These are phyloP conservation scores for Phasia obesa DNA, from an alignment of 2,888 invertebrate genomes.

Conservation along the genomic window DNA sequence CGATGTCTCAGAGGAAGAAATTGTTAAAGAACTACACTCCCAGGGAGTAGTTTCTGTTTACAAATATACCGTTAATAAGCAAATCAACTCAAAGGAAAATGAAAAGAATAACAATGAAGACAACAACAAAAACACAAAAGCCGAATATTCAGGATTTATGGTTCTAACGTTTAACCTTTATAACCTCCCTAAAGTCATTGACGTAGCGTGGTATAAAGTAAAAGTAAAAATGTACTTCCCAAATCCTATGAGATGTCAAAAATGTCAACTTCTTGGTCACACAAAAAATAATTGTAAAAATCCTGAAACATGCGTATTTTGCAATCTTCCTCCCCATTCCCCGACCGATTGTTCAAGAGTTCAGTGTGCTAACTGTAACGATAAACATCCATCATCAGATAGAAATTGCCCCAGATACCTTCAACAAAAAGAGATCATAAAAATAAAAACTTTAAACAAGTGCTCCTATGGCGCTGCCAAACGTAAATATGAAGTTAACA, in stretches of 20 bases:
- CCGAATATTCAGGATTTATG: slow-evolving; percentile 11
- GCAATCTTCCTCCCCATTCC: slow-evolving; percentile 4
- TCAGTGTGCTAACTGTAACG: slow-evolving; percentile 18
- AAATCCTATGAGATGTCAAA: slow-evolving; percentile 47
- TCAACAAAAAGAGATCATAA: slow-evolving; percentile 26
- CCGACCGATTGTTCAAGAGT: neutral
- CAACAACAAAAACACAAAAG: too few relatives aligned
- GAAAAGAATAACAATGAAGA: too few relatives aligned
- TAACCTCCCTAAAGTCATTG: too few relatives aligned
- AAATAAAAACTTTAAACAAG: neutral
- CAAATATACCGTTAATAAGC: neutral
- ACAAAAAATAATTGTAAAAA: slow-evolving; percentile 29
- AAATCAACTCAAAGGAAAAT: neutral
- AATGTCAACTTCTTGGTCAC: slow-evolving; percentile 41
- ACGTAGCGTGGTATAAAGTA: slow-evolving; percentile 9
- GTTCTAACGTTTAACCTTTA: slow-evolving; percentile 20
- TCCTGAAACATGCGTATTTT: neutral
- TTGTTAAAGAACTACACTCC: slow-evolving; percentile 22
- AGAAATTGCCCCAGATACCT: slow-evolving; percentile 13
- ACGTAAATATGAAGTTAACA: slow-evolving; percentile 16
- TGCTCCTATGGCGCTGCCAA: slow-evolving; percentile 18
- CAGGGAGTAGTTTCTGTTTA: slow-evolving; percentile 5
- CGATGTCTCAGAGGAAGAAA: slow-evolving; percentile 45
- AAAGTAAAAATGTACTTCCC: slow-evolving; percentile 10
- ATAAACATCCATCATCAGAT: slow-evolving; percentile 18